Percentiles rank a stretch among this genome's conserved stretches.
These are phyloP conservation scores for Sphaeramia orbicularis DNA, from an alignment of 2,797 vertebrate species.

Conservation along the genomic window DNA sequence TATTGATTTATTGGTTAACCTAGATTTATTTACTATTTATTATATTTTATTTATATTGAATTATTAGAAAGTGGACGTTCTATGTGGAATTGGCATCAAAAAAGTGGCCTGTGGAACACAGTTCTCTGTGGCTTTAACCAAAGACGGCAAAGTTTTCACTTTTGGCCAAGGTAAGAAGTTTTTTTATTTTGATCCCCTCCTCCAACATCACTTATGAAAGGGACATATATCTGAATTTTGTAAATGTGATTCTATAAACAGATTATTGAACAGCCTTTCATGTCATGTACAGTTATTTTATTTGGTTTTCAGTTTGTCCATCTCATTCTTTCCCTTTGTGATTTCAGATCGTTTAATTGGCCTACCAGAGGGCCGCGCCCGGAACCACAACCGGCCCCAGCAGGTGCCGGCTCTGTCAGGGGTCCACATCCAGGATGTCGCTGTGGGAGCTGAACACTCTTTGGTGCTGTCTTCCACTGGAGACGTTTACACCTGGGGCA, in stretches of 20 bases:
- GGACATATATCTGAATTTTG: too few species aligned
- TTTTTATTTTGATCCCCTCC: rapidly evolving
- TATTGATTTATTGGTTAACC: neutral
- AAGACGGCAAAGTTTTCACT: slow-evolving; percentile 85
- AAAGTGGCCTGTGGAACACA: slow-evolving; percentile 88
- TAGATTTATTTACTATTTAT: neutral
- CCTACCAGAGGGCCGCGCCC: slow-evolving; percentile 84
- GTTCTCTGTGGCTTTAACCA: slow-evolving; percentile 86
- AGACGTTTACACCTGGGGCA: slow-evolving; percentile 88
- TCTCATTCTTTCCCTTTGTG: too few species aligned
- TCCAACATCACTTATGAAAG: too few species aligned
- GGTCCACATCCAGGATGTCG: slow-evolving; percentile 83
- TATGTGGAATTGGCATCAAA: slow-evolving; percentile 85
- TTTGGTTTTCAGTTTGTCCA: neutral
- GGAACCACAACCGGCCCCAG: slow-evolving; percentile 88
- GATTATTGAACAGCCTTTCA: neutral
- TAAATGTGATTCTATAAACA: too few species aligned
- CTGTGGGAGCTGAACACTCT: slow-evolving; percentile 86
- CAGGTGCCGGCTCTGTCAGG: slow-evolving; percentile 84
- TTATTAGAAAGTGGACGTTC: slow-evolving; percentile 84
- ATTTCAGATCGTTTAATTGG: slow-evolving; percentile 85
- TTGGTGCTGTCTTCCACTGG: slow-evolving; percentile 84
- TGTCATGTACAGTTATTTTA: neutral
- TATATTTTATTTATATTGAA: neutral
- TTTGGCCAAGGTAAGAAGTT: slow-evolving; percentile 84